Percentiles rank a stretch among this genome's conserved stretches.
These are phyloP conservation scores for Drepana falcataria DNA, from an alignment of 2,888 invertebrate species.

Conservation along the genomic window DNA sequence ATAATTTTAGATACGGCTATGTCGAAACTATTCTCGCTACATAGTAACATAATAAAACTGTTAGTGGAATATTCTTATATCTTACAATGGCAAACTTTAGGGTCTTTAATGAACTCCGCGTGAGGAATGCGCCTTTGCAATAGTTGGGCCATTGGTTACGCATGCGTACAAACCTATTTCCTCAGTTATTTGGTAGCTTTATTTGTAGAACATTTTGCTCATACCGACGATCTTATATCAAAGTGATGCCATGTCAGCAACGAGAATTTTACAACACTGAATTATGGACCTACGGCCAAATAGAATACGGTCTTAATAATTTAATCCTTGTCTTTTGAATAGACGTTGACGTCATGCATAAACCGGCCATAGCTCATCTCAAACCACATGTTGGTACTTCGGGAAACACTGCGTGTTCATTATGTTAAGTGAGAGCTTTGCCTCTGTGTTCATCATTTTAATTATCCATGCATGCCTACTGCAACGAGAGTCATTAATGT, in stretches of 20 bases:
- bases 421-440: constrained; percentile 1
- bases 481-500: neutral
- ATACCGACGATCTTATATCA: no score
- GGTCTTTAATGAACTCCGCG: constrained; percentile 31
- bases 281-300: neutral
- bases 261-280: no score
- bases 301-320: neutral
- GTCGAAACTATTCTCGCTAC: no score
- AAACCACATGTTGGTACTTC: neutral
- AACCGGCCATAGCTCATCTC: neutral
- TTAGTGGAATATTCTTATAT: neutral
- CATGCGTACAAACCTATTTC: no score
- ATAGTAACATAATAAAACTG: no score
- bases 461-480: neutral
- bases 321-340: neutral
- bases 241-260: no score
- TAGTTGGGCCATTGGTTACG: neutral
- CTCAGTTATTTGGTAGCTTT: no score
- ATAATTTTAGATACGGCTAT: no score
- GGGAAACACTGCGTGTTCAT: neutral
- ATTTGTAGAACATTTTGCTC: neutral
- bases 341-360: neutral
- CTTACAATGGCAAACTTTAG: constrained; percentile 18
- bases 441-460: neutral
- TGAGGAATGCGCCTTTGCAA: constrained; percentile 7